Conservation (phyloP, 2,888 invertebrate species). For the Cephus pygmeus region DNA sequence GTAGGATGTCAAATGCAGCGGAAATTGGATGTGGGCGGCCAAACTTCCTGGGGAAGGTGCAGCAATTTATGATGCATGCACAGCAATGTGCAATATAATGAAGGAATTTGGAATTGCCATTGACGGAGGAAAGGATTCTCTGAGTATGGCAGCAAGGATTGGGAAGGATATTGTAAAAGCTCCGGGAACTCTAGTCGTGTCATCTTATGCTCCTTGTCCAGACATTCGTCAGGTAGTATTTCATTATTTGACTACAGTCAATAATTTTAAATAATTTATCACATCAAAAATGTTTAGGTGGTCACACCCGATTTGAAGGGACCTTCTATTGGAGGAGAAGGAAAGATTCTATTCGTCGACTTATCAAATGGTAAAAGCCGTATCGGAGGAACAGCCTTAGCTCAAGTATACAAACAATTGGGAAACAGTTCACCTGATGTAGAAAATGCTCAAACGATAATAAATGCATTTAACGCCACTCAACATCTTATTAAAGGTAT, state of each 20-base stretch:
- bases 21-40: conserved; percentile 99
- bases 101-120: conserved; percentile 84
- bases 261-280: neutral
- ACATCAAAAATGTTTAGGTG: conserved; percentile 59
- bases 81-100: conserved; percentile 90
- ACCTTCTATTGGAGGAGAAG: conserved; percentile 71
- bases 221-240: conserved; percentile 76
- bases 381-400: conserved; percentile 92
- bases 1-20: conserved; percentile 95
- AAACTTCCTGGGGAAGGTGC: conserved; percentile 94
- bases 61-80: conserved; percentile 86
- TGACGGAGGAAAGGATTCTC: conserved; percentile 97
- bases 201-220: conserved; percentile 94
- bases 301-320: conserved; percentile 93
- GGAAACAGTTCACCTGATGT: conserved; percentile 86
- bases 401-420: conserved; percentile 89
- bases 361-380: conserved; percentile 80
- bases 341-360: conserved; percentile 82
- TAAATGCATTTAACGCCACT: conserved; percentile 82
- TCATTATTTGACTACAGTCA: neutral
- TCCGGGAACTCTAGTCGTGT: conserved; percentile 93
- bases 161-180: conserved; percentile 77
- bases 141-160: conserved; percentile 96
- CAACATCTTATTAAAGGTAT: conserved; percentile 84
- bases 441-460: conserved; percentile 75